A percentile compares a stretch with the other conserved stretches of the same genome.
phyloP scores from a whole-genome alignment of 2,888 invertebrate genomes.

The Biston betularia region DNA sequence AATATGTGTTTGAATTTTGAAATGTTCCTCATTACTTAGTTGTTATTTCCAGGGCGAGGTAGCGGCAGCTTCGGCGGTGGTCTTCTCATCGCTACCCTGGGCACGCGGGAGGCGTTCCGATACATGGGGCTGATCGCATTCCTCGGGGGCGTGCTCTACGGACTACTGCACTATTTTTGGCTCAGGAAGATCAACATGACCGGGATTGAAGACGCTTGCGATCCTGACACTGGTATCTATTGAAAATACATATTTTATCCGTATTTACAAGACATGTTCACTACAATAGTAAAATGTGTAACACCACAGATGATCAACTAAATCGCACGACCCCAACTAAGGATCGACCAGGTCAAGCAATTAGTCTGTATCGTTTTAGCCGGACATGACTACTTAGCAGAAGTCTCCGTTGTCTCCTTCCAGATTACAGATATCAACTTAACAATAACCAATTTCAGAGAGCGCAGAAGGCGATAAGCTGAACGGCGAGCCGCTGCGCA shows the following conservation, averaged over 20 bases:
- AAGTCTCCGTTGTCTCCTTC: too few relatives aligned
- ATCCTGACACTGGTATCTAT: constrained; percentile 74
- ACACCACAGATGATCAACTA: too few relatives aligned
- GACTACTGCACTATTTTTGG: constrained; percentile 90
- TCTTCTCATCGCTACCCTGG: constrained; percentile 90
- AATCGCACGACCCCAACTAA: too few relatives aligned
- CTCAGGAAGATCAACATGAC: constrained; percentile 87
- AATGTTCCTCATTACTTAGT: background rate
- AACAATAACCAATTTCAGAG: constrained; percentile 60
- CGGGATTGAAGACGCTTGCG: constrained; percentile 71
- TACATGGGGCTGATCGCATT: constrained; percentile 92
- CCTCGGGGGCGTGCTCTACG: constrained; percentile 89
- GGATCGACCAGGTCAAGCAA: too few relatives aligned
- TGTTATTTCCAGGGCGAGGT: constrained; percentile 87
- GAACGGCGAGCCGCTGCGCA: constrained; percentile 87
- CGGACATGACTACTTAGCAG: too few relatives aligned
- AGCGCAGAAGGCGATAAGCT: constrained; percentile 88
- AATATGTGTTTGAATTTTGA: background rate
- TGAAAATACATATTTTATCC: background rate
- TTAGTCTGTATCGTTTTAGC: too few relatives aligned
- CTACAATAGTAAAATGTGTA: too few relatives aligned
- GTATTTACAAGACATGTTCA: too few relatives aligned
- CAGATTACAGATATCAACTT: background rate
- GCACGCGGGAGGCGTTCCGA: constrained; percentile 91
- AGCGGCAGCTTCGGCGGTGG: constrained; percentile 94